Evolutionary conservation across 2,888 invertebrate genomes (phyloP), one percentile per base, ranked within the genome.

Genomic region (Lepidonotus clava): DNA sequence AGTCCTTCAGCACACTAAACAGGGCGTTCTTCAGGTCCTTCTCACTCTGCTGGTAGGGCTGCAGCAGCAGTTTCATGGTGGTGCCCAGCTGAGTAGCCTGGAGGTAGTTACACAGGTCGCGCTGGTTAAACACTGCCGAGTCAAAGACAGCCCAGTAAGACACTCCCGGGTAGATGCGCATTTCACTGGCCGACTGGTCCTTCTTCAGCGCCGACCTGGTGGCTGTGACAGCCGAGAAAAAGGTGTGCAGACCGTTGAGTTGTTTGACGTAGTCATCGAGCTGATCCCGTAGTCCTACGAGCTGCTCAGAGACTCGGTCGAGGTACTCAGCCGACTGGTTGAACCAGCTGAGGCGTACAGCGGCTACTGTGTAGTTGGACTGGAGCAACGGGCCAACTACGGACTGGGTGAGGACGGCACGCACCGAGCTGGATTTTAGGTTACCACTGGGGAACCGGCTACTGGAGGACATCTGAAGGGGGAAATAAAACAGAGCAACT

Each of bases 301-400:
- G 51, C 80, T 80, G 80, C 28, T 80, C 80, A 4, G 11, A 32
- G 4, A 80, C 80, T 21, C 80, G 28, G 46, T 80, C 46, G 14
- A 80, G 80, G 51, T 46, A 80, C 46, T 80, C 46, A 14, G 28
- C 14, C 24, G 41, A 46, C 28, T 80, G 80, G 80, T 80, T 2
- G 80, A 80, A 80, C 80, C 80, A 80, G 80, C 46, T 46, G 41
- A 80, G 41, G n/a, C 80, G 80, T 11, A 46, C 41, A 41, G 80
- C 80, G 14, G 71, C 18, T 11, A 71, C n/a, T 1, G 71, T 34
- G 71, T 71, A 38, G 1, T n/a, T 11, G 1, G 71, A 21, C n/a
- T 18, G 34, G 2, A 14, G 1, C 14, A 80, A 46, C 8, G 80
- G 80, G 46, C 34, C 11, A 24, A 80, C 80, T 14, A 80, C 51